Percentiles rank a stretch among this genome's conserved stretches.
Conservation (phyloP, 2,888 invertebrate genomes). For the Eupithecia subfuscata region DNA sequence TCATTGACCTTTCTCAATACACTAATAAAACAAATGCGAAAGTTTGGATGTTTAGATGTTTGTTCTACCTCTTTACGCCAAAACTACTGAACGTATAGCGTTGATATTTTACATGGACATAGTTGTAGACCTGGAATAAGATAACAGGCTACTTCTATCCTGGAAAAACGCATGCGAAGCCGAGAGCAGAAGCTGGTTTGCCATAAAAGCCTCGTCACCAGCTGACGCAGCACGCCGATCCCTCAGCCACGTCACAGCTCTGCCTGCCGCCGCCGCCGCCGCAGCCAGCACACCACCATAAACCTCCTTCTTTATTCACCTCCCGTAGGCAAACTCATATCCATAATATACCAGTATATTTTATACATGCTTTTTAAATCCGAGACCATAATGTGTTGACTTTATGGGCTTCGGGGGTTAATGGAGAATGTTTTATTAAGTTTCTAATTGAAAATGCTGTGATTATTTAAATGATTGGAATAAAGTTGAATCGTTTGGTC, state of each 20-base stretch:
- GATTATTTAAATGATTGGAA: slow-evolving; percentile 20
- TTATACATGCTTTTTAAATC: slow-evolving; percentile 35
- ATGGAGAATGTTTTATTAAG: slow-evolving; percentile 22
- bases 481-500: background rate
- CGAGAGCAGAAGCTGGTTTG: too few species aligned
- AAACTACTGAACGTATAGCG: background rate
- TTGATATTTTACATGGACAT: background rate
- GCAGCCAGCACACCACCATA: background rate
- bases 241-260: background rate
- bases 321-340: slow-evolving; percentile 34
- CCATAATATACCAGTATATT: slow-evolving; percentile 32
- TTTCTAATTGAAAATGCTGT: slow-evolving; percentile 31
- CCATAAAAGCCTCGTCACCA: background rate
- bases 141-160: too few species aligned
- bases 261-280: background rate
- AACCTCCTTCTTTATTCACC: slow-evolving; percentile 14
- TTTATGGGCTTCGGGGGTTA: slow-evolving; percentile 31
- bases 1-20: background rate
- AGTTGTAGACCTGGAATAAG: background rate
- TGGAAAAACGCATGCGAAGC: too few species aligned
- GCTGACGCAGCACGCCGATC: background rate
- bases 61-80: background rate
- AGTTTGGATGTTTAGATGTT: background rate
- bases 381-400: slow-evolving; percentile 35
- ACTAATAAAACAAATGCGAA: background rate